Percentiles rank a stretch among this genome's conserved stretches.
Evolutionary conservation across 2,113 vertebrate genomes (phyloP).

Genomic region (Ptyas mucosa): DNA sequence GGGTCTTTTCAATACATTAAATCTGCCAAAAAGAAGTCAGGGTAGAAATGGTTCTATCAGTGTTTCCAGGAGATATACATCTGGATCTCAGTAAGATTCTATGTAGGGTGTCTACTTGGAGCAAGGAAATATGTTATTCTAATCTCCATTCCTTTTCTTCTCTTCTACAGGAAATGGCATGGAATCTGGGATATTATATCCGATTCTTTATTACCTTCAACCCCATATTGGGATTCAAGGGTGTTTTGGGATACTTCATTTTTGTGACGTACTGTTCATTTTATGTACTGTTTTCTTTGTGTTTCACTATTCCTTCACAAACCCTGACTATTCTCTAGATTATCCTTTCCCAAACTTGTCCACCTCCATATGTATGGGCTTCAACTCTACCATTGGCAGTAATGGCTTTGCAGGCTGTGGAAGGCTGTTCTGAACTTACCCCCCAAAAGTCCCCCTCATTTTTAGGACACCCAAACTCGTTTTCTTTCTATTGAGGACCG

Average conservation of each 20-base stretch:
- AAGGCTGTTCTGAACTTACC: background rate
- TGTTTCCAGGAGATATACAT: no score
- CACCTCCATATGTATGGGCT: background rate
- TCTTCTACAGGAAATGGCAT: constrained; percentile 52
- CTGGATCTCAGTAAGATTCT: no score
- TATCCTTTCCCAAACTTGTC: background rate
- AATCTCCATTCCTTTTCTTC: background rate
- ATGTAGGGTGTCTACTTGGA: background rate
- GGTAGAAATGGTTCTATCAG: no score
- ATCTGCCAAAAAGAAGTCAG: no score
- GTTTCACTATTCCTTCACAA: background rate
- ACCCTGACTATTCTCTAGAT: background rate
- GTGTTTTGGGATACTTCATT: constrained; percentile 43
- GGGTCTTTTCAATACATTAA: no score
- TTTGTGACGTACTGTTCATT: constrained; percentile 43
- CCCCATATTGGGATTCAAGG: constrained; percentile 46
- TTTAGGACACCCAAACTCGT: background rate
- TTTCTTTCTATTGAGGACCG: background rate
- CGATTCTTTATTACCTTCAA: constrained; percentile 45
- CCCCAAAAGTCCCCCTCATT: background rate
- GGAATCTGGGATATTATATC: constrained; percentile 54
- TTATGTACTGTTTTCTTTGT: background rate
- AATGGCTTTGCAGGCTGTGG: background rate
- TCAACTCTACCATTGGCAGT: background rate
- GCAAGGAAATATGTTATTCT: background rate